Evolutionary conservation across 2,888 invertebrate species (phyloP).

Genomic region (Amphipyra tragopoginis): DNA sequence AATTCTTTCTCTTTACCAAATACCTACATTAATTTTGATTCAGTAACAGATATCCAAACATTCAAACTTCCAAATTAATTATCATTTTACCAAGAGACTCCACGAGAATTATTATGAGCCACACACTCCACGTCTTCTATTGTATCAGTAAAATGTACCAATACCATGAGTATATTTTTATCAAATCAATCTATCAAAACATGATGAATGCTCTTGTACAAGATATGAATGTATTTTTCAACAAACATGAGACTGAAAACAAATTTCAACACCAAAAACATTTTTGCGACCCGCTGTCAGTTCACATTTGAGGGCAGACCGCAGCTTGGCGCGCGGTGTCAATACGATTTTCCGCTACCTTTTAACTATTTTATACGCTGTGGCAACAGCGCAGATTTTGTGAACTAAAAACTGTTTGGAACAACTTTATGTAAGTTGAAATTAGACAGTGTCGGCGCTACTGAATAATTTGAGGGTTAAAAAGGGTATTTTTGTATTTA

Average conservation of each 20-base stretch:
- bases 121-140: too few relatives aligned
- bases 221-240: constrained; percentile 14
- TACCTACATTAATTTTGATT: too few relatives aligned
- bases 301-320: constrained; percentile 53
- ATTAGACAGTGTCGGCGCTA: constrained; percentile 20
- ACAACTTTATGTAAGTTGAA: constrained; percentile 39
- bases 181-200: neutral
- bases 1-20: too few relatives aligned
- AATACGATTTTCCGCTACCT: constrained; percentile 69
- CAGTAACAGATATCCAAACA: too few relatives aligned
- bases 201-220: neutral
- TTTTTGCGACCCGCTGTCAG: constrained; percentile 36
- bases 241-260: constrained; percentile 4
- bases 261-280: constrained; percentile 23
- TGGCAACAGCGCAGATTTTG: constrained; percentile 38
- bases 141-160: neutral
- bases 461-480: constrained; percentile 28
- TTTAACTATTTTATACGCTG: constrained; percentile 68
- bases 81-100: too few relatives aligned
- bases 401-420: constrained; percentile 40
- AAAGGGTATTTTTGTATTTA: constrained; percentile 41
- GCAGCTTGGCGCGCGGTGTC: constrained; percentile 62
- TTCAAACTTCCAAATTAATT: too few relatives aligned
- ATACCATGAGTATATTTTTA: neutral
- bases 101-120: too few relatives aligned